A percentile compares a stretch with the other conserved stretches of the same genome.
Evolutionary conservation across 2,113 vertebrate genomes (phyloP).

Genomic region (Acanthisitta chloris): DNA sequence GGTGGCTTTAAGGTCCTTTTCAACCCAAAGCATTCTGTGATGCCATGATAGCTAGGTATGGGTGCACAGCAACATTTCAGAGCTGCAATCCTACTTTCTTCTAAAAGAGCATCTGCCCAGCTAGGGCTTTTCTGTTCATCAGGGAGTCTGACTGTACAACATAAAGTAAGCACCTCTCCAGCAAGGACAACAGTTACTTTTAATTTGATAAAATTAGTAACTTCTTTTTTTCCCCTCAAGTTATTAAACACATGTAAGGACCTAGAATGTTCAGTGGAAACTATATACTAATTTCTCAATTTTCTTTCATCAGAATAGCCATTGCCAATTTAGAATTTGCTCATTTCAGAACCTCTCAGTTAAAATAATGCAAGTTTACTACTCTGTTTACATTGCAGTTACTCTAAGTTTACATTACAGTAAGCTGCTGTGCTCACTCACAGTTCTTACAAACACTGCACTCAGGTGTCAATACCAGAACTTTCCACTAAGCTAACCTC

Average conservation of each 20-base stretch:
- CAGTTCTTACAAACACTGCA: background rate
- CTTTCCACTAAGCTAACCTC: background rate
- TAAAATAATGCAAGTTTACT: background rate
- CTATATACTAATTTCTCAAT: background rate
- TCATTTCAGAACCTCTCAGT: background rate
- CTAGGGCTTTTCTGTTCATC: background rate
- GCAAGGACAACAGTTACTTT: background rate
- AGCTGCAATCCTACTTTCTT: background rate
- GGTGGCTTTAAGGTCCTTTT: background rate
- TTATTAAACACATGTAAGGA: background rate
- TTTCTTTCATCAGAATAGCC: background rate
- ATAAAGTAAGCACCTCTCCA: background rate
- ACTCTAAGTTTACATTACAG: background rate
- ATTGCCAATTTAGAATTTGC: background rate
- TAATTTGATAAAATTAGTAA: background rate
- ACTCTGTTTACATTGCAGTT: background rate
- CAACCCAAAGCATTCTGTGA: background rate
- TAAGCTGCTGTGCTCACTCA: background rate
- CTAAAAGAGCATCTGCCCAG: background rate
- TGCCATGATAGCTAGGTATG: too few relatives aligned
- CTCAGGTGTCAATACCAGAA: background rate
- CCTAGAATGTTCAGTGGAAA: background rate
- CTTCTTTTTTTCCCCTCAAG: background rate
- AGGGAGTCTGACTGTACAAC: background rate
- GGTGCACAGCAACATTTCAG: background rate